phyloP scores from a whole-genome alignment of 1,140 invertebrate species.

The Steinernema feltiae region DNA sequence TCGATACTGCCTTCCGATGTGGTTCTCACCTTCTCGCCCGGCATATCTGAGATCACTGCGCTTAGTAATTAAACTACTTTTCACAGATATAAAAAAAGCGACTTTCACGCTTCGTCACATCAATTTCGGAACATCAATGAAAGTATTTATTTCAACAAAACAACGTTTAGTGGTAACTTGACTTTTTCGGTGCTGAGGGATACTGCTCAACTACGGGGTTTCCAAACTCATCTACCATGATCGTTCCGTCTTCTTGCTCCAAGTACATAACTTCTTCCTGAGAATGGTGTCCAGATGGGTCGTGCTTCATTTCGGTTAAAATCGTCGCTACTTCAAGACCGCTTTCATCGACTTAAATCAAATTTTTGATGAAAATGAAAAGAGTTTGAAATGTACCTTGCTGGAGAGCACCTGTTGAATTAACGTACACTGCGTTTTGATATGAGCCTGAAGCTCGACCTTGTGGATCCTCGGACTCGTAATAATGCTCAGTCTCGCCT shows the following conservation, averaged over 20 bases:
- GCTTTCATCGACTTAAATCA: slow-evolving; percentile 3
- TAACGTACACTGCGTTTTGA: background rate
- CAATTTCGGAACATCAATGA: too few species aligned
- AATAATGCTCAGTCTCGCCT: background rate
- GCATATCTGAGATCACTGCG: too few species aligned
- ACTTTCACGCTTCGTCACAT: too few species aligned
- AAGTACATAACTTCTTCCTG: background rate
- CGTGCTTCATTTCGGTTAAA: slow-evolving; percentile 1
- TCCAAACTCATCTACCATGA: background rate
- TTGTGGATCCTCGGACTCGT: background rate
- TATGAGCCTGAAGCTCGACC: background rate
- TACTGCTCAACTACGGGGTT: background rate
- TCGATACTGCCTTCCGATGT: background rate
- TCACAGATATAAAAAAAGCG: too few species aligned
- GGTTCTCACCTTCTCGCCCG: background rate
- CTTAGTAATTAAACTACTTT: too few species aligned
- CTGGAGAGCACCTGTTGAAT: background rate
- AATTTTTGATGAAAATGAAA: too few species aligned
- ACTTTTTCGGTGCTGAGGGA: background rate
- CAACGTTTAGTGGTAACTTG: background rate
- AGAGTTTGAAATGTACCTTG: background rate
- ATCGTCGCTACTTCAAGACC: background rate
- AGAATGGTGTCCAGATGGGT: background rate
- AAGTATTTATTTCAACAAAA: too few species aligned
- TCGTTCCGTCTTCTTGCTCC: background rate